Evolutionary conservation across 2,888 invertebrate species (phyloP).

Genomic region (Magallana nippona): DNA sequence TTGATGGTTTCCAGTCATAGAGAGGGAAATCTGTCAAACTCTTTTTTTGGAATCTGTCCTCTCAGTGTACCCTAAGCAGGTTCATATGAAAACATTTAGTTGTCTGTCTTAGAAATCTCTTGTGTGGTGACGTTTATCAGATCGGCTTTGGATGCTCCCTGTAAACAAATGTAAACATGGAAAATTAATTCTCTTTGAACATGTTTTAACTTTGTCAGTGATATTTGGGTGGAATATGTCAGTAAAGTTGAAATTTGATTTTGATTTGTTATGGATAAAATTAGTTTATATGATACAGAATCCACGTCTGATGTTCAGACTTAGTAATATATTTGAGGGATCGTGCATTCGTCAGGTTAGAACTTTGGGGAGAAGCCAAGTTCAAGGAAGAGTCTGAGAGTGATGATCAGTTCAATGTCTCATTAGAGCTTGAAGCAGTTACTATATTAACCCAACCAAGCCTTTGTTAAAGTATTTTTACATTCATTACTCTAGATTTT

Average conservation of each 20-base stretch:
- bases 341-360: background rate
- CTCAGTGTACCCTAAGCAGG: background rate
- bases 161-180: constrained; percentile 5
- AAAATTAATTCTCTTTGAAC: background rate
- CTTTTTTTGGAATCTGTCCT: background rate
- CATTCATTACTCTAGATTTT: background rate
- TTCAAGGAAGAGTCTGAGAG: background rate
- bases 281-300: constrained; percentile 2
- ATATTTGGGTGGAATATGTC: background rate
- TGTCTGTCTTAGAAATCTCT: background rate
- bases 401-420: constrained; percentile 6
- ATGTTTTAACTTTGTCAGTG: background rate
- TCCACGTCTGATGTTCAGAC: background rate
- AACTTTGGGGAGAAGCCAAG: constrained; percentile 16
- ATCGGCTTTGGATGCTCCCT: background rate
- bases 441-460: background rate
- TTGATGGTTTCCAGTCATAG: constrained; percentile 7
- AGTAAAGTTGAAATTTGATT: background rate
- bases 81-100: constrained; percentile 14
- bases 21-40: background rate
- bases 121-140: background rate
- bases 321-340: background rate
- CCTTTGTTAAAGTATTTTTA: constrained; percentile 3
- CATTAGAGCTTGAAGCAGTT: constrained; percentile 2
- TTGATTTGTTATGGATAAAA: background rate